phyloP scores from a whole-genome alignment of 64 coral and sea anemone genomes.

The Pachyseris speciosa region DNA sequence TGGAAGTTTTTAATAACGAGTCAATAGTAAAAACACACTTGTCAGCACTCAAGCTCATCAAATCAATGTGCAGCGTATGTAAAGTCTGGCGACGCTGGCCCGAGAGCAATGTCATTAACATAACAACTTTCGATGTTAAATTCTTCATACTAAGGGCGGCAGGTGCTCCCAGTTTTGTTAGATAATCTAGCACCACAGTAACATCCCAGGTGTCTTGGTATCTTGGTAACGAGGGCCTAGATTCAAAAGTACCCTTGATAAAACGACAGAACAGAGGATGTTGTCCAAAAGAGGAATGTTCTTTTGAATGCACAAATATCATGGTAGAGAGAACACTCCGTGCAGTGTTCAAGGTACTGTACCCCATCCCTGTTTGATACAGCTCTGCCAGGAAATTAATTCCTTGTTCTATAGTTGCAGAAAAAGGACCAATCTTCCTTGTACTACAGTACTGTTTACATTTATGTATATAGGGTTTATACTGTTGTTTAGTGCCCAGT shows the following conservation, averaged over 20 bases:
- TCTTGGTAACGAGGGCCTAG: conserved; percentile 16
- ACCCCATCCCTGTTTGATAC: conserved; percentile 26
- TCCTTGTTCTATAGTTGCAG: conserved; percentile 3
- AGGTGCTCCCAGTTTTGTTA: neutral
- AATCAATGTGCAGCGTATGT: conserved; percentile 5
- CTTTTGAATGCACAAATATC: neutral
- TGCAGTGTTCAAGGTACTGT: conserved; percentile 57
- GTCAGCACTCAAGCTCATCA: conserved; percentile 15
- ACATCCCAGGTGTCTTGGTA: conserved; percentile 46
- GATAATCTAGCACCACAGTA: conserved; percentile 36
- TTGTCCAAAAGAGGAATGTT: conserved; percentile 12
- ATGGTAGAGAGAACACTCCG: conserved; percentile 42
- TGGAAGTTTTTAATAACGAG: conserved; percentile 7
- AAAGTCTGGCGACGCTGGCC: conserved; percentile 55
- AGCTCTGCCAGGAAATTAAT: conserved; percentile 39
- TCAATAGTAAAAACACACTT: conserved; percentile 32
- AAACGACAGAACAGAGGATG: conserved; percentile 60
- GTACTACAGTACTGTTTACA: conserved; percentile 25
- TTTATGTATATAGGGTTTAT: conserved; percentile 20
- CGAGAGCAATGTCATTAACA: conserved; percentile 1
- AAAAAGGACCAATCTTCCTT: conserved; percentile 9
- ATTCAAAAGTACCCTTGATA: conserved; percentile 65
- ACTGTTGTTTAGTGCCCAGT: conserved; percentile 10
- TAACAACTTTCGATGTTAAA: conserved; percentile 25
- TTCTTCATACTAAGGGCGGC: neutral